These are phyloP conservation scores for Cynocephalus volans DNA, from an alignment of 2,113 vertebrate genomes.

Conservation along the genomic window DNA sequence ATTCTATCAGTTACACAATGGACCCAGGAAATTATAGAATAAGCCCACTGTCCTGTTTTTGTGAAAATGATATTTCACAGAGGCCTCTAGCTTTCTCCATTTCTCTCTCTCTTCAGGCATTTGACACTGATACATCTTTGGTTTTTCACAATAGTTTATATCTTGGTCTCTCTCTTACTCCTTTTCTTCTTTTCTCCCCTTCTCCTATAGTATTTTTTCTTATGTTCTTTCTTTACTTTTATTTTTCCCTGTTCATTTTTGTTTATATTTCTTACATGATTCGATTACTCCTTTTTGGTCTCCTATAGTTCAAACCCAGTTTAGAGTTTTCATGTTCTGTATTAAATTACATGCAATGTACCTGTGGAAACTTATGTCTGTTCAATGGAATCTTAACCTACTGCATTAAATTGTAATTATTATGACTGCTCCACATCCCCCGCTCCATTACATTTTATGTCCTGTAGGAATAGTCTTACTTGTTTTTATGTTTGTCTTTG, in stretches of 20 bases:
- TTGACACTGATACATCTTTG: background rate
- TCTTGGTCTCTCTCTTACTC: background rate
- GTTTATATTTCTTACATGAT: background rate
- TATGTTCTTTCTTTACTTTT: background rate
- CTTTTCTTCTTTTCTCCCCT: background rate
- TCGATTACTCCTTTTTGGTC: background rate
- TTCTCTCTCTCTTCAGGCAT: background rate
- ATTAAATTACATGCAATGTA: background rate
- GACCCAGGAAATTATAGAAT: constrained; percentile 54
- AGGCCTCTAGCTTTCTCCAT: background rate
- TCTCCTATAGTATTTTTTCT: background rate
- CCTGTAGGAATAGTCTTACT: background rate
- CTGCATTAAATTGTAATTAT: background rate
- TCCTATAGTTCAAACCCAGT: background rate
- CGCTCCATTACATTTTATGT: background rate
- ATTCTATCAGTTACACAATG: background rate
- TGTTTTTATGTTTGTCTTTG: background rate
- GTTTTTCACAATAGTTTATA: background rate
- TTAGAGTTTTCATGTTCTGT: background rate
- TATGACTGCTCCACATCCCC: background rate
- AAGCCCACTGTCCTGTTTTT: background rate
- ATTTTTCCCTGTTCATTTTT: background rate
- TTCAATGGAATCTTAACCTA: background rate
- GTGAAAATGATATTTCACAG: constrained; percentile 26
- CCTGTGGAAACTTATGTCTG: background rate